Base-by-base conservation (phyloP, 2,888 invertebrate genomes). In the Plebejus anna region DNA sequence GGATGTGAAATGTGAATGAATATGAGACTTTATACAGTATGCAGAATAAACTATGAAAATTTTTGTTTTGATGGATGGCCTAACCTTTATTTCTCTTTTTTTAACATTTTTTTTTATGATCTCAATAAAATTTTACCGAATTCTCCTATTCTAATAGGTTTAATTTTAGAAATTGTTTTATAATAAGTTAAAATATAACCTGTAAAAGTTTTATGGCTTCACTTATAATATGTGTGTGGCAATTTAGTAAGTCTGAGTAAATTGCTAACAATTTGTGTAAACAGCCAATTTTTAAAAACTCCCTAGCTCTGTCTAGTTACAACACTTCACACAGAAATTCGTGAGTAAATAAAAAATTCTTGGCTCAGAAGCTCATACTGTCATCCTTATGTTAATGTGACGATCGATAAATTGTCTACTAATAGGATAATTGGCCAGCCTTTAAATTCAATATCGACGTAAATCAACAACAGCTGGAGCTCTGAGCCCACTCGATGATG, bases 341-440 rank as follows among this genome's bases (percentile, higher is more conserved):
- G 32, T 66, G 4, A 16, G 13, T 5, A 66, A 16, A 13, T 16
- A 66, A 42, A 70, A 75, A 70, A 70, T 73, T 66, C 47, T 76
- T 84, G 85, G 83, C 82, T 85, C 83, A 77, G 76, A 88, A 79
- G 82, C 81, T 82, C 78, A 84, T 84, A 79, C 81, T 66, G 75
- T 83, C 84, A 82, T 89, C 87, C 88, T 83, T 91, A 92, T 92
- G 91, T 87, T 91, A 92, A 92, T 92, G 90, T 89, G 89, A 89
- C 85, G 89, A 90, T 88, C 92, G 86, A 92, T 93, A 92, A 92
- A 93, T 93, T 91, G 91, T 85, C 87, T 88, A 88, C 90, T 92
- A 93, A 93, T 93, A 93, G 92, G 90, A 93, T 93, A 94, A 94
- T 93, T 92, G 92, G 88, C 84, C 85, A 87, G 84, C 88, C 88